These are phyloP conservation scores for Chloroceryle inda DNA, from an alignment of 2,797 vertebrate genomes.

Conservation along the genomic window DNA sequence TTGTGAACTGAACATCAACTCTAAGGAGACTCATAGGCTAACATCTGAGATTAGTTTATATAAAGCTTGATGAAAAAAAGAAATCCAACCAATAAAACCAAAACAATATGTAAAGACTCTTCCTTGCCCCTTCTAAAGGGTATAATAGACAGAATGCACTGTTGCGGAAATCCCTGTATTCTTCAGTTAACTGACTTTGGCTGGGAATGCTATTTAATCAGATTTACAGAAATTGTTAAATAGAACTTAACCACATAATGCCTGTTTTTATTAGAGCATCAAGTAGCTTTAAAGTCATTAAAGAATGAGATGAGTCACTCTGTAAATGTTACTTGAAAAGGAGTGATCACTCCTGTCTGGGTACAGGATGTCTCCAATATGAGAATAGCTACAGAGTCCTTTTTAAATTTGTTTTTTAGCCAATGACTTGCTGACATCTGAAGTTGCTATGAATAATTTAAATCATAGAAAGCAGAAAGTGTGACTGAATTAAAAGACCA, in stretches of 20 bases:
- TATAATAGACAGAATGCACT: background rate
- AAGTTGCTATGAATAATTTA: slow-evolving; percentile 33
- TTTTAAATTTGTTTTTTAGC: slow-evolving; percentile 15
- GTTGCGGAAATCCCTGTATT: background rate
- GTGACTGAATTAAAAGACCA: background rate
- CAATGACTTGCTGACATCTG: slow-evolving; percentile 14
- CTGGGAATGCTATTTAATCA: background rate
- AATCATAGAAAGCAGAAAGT: background rate
- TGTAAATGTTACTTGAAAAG: slow-evolving; percentile 21
- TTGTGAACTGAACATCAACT: background rate
- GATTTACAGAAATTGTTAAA: background rate
- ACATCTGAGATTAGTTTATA: background rate
- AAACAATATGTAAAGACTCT: background rate
- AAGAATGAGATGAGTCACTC: background rate
- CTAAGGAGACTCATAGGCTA: background rate
- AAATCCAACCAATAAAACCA: background rate
- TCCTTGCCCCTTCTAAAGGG: background rate
- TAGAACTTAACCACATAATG: background rate
- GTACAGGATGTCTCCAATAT: background rate
- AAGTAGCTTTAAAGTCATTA: background rate
- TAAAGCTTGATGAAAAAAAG: background rate
- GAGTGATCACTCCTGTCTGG: background rate
- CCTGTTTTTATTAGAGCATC: background rate
- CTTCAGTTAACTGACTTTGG: background rate
- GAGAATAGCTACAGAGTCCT: background rate